Evolutionary conservation across 2,888 invertebrate genomes (phyloP).

Genomic region (Rhagophthalmus giganteus): DNA sequence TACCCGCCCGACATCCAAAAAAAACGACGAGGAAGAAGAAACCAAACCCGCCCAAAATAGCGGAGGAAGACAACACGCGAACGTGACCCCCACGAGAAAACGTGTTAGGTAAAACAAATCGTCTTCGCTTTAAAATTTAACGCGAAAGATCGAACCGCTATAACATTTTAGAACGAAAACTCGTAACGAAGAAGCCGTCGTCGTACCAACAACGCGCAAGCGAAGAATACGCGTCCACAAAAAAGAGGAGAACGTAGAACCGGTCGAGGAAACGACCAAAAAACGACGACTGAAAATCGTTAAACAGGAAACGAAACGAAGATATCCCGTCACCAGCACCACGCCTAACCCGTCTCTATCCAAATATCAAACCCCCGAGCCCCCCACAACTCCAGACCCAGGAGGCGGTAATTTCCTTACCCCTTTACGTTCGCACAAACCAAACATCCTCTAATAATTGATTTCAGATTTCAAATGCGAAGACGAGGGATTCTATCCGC

Average conservation of each 20-base stretch:
- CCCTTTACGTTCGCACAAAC: background rate
- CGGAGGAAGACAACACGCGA: conserved; percentile 34
- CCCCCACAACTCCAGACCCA: conserved; percentile 88
- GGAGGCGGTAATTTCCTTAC: conserved; percentile 68
- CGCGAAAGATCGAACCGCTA: too few species aligned
- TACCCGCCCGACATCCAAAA: conserved; percentile 36
- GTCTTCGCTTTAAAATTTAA: too few species aligned
- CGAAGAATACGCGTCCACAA: conserved; percentile 36
- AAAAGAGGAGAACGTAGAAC: conserved; percentile 28
- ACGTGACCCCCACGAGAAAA: conserved; percentile 9
- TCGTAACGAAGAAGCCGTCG: background rate
- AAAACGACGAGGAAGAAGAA: conserved; percentile 35
- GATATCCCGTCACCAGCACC: conserved; percentile 60
- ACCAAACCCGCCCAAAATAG: conserved; percentile 31
- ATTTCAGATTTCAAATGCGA: conserved; percentile 82
- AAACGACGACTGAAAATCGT: conserved; percentile 13
- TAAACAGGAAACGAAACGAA: conserved; percentile 31
- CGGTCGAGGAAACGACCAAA: conserved; percentile 16
- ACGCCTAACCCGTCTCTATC: conserved; percentile 48
- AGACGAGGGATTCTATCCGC: conserved; percentile 90
- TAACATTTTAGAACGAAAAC: conserved; percentile 7
- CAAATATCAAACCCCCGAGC: conserved; percentile 71
- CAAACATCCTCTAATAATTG: conserved; percentile 4
- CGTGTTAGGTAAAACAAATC: conserved; percentile 18
- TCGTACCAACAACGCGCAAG: conserved; percentile 6